Percentiles rank a stretch among this genome's conserved stretches.
Conservation (phyloP, 2,888 invertebrate species). For the Drosophila cyrtoloma region DNA sequence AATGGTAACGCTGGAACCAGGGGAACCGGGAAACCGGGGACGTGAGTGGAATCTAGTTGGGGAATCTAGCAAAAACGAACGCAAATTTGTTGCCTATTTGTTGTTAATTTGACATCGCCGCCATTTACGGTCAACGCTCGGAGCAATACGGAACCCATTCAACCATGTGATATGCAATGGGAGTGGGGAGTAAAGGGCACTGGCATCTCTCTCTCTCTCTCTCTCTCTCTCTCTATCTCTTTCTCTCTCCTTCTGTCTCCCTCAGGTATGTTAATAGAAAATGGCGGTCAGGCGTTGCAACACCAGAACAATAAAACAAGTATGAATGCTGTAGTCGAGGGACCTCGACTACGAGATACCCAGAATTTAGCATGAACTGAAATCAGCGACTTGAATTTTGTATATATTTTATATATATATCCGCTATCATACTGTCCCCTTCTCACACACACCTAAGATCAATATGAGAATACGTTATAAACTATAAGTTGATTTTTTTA, state of each 20-base stretch:
- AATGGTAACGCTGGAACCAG: constrained; percentile 3
- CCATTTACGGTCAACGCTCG: constrained; percentile 32
- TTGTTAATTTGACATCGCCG: constrained; percentile 57
- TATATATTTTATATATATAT: background rate
- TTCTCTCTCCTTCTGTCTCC: background rate
- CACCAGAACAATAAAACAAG: background rate
- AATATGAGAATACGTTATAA: no score
- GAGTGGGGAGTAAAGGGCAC: background rate
- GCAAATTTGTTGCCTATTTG: constrained; percentile 35
- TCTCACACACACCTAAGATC: no score
- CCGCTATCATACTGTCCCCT: no score
- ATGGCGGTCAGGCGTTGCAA: constrained; percentile 32
- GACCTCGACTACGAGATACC: background rate
- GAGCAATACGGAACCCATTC: constrained; percentile 47
- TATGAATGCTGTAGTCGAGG: background rate
- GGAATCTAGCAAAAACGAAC: background rate
- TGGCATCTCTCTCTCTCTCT: background rate
- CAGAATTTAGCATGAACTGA: background rate
- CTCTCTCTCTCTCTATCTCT: background rate
- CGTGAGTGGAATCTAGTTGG: background rate
- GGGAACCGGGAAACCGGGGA: background rate
- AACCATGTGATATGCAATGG: constrained; percentile 53
- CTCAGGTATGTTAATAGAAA: constrained; percentile 16
- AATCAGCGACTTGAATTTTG: background rate
- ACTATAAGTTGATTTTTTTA: no score